phyloP scores from a whole-genome alignment of 2,888 invertebrate genomes.

The Hemaris fuciformis region DNA sequence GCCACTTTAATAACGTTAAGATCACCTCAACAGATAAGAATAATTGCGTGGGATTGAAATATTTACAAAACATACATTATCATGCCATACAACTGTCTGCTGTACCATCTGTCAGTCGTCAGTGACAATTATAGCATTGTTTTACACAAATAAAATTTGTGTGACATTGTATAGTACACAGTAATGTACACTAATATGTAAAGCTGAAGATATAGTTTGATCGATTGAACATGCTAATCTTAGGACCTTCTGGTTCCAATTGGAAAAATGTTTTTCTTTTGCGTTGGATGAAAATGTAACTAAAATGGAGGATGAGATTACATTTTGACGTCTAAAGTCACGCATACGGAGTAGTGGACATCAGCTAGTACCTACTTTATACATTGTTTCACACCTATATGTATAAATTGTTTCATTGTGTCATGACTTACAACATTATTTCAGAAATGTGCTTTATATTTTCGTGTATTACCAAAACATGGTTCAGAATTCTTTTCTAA shows the following conservation, averaged over 20 bases:
- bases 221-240: no score
- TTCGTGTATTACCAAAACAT: no score
- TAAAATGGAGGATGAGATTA: no score
- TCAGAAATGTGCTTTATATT: neutral
- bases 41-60: neutral
- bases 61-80: neutral
- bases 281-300: no score
- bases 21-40: neutral
- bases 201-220: no score
- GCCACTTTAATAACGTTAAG: neutral
- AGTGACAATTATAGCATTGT: neutral
- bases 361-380: neutral
- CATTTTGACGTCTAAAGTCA: no score
- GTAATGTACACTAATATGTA: no score
- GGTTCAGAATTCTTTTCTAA: no score
- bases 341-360: no score
- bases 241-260: no score
- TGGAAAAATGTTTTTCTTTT: no score
- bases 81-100: neutral
- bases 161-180: neutral
- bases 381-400: neutral
- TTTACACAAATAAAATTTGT: conserved; percentile 10
- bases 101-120: neutral
- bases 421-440: neutral
- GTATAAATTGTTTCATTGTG: neutral